Evolutionary conservation across 1,140 invertebrate species (phyloP).

Genomic region (Listronotus bonariensis): DNA sequence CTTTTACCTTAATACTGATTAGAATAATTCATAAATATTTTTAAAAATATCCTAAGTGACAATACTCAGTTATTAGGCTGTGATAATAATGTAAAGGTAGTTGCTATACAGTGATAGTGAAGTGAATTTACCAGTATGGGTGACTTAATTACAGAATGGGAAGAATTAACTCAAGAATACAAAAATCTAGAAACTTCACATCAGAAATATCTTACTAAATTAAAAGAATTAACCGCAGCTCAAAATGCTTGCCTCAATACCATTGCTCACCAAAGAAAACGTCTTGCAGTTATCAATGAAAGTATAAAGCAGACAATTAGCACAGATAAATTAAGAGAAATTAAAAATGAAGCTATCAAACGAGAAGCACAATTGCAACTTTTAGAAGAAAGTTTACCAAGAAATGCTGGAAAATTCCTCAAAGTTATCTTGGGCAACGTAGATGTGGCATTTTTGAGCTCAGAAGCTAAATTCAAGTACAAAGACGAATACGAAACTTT

Average conservation of each 20-base stretch:
- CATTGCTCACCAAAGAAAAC: conserved; percentile 85
- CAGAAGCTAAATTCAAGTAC: conserved; percentile 89
- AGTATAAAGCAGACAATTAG: conserved; percentile 61
- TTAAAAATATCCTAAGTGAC: background rate
- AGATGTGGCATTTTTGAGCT: conserved; percentile 93
- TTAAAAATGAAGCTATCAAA: conserved; percentile 74
- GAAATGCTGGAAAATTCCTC: conserved; percentile 83
- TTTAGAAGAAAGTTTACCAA: conserved; percentile 82
- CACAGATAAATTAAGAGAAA: conserved; percentile 59
- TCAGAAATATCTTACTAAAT: conserved; percentile 78
- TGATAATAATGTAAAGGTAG: too few relatives aligned
- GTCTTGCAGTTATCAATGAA: conserved; percentile 76
- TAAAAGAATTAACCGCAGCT: conserved; percentile 78
- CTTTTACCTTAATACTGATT: conserved; percentile 1
- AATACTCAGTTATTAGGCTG: too few relatives aligned
- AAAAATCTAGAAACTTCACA: conserved; percentile 74
- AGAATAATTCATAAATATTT: background rate
- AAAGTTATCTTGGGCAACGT: conserved; percentile 82
- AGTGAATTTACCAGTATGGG: conserved; percentile 9
- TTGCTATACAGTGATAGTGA: too few relatives aligned
- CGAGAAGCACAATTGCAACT: conserved; percentile 78
- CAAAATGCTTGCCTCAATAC: conserved; percentile 86
- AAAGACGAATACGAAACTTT: conserved; percentile 99
- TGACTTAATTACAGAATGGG: conserved; percentile 66
- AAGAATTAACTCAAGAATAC: conserved; percentile 72